A percentile compares a stretch with the other conserved stretches of the same genome.
Evolutionary conservation across 37 sponge, comb jelly and placozoan genomes (phyloP).

Genomic region (Lycopodina hypogea): DNA sequence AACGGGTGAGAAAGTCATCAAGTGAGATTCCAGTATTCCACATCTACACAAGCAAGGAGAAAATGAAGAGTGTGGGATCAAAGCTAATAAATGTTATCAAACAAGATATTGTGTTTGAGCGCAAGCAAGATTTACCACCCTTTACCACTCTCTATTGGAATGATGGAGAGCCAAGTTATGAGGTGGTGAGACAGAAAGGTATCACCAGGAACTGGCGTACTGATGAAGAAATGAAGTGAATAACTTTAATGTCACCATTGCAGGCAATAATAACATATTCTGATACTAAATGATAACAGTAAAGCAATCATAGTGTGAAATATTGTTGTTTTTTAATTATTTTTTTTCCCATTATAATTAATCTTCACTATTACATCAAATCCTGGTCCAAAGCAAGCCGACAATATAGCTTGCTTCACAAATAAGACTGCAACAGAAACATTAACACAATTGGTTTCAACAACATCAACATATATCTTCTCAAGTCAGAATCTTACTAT

Average conservation of each 20-base stretch:
- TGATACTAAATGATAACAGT: too few relatives aligned
- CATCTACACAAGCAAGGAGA: neutral
- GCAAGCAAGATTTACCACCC: slow-evolving; percentile 22
- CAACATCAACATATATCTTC: too few relatives aligned
- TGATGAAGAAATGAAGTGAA: too few relatives aligned
- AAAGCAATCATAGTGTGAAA: too few relatives aligned
- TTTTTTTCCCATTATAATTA: neutral
- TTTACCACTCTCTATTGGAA: slow-evolving; percentile 9
- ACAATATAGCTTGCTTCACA: slow-evolving; percentile 10
- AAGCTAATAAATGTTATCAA: slow-evolving; percentile 38
- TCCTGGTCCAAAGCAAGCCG: slow-evolving; percentile 30
- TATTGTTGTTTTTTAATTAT: too few relatives aligned
- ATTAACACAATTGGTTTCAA: neutral
- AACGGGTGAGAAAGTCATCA: neutral
- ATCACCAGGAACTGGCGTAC: too few relatives aligned
- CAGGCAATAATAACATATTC: too few relatives aligned
- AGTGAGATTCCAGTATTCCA: neutral
- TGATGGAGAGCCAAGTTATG: slow-evolving; percentile 1
- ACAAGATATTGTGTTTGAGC: slow-evolving; percentile 34
- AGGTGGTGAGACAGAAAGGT: neutral
- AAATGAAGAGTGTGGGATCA: slow-evolving; percentile 22
- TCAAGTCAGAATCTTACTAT: too few relatives aligned
- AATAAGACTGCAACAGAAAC: slow-evolving; percentile 26
- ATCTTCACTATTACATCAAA: neutral
- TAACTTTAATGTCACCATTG: too few relatives aligned